Evolutionary conservation across 2,113 vertebrate genomes (phyloP), one percentile per base, ranked within the genome.

Genomic region (Raja brachyura): DNA sequence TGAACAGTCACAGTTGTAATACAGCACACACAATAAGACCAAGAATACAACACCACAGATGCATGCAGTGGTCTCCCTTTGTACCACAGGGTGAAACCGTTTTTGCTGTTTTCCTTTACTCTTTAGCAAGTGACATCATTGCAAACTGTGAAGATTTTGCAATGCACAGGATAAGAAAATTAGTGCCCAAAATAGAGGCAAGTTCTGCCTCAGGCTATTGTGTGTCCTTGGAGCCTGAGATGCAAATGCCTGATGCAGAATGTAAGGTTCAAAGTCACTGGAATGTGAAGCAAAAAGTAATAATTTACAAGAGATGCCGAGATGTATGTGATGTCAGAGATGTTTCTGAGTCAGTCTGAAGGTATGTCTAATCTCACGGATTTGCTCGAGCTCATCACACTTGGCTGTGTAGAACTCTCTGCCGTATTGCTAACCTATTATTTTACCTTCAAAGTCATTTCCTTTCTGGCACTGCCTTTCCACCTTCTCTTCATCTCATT

Each of bases 281-380:
- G 90, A 92, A 33, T 28, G 39, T 73, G 22, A 92, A 73, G 73
- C 68, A 3, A 70, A 70, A 92, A 92, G 54, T 18, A 88, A 88
- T 31, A 63, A 88, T 66, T 88, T 88, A 63, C 59, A 31, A 63
- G 56, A 86, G 83, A 88, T 5, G 59, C 83, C 90, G 54, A 73
- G 68, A 48, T 66, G 66, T 39, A 73, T 92, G 5, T 39, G 68
- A 54, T 92, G 39, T 63, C 59, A 73, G 90, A 22, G 90, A 74
- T 70, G 90, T 73, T 31, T 33, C 68, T 74, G 90, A 73, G 54
- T 22, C 73, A 73, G 39, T 33, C 59, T 73, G 68, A 92, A 73
- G 8, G 66, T 20, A 48, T 48, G 66, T 25, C 88, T 48, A 90
- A 92, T 13, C 66, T 48, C 66, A 73, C 70, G 39, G 68, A 73